Evolutionary conservation across 2,888 invertebrate genomes (phyloP), one percentile per base, ranked within the genome.

Genomic region (Heliconius ethilla): DNA sequence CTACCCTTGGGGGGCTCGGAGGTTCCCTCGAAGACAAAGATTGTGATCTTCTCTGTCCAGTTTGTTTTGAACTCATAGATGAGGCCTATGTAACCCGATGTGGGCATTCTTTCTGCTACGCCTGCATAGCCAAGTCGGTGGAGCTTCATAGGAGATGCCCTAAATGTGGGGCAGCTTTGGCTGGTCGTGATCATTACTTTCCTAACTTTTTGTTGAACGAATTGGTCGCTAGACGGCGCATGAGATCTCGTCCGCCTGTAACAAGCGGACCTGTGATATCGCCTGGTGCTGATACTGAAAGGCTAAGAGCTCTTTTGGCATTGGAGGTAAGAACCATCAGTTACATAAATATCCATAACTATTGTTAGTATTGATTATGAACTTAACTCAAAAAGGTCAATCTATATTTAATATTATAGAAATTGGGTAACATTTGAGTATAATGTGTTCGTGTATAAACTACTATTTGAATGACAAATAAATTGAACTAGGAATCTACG

Each of bases 31-130:
- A 96, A 83, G 96, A 96, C 85, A 96, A 96, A 86, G 84, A 95
- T 85, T 95, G 95, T 82, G 96, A 84, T 78, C 82, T 85, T 40
- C 82, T 95, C 75, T 97, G 98, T 88, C 97, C 98, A 0, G 97
- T 98, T 75, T 99, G 99, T 92, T 97, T 98, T 91, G 97, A 98
- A 89, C 92, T 97, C 72, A 97, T 98, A 80, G 97, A 97, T 83
- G 98, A 98, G 89, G 98, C 98, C 0, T 97, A 98, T 90, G 98
- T 98, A 86, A 98, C 98, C 0, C 96, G 97, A 83, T 98, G 99
- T 91, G 98, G 98, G 0, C 98, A 99, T 89, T 98, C 98, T 2
- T 99, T 98, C 92, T 99, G 99, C 90, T 96, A 96, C 87, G 95
- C 96, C 27, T 99, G 98, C 90, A 97, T 98, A 85, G 97, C 96